phyloP scores from a whole-genome alignment of 2,797 vertebrate species.

The Spea hammondii region DNA sequence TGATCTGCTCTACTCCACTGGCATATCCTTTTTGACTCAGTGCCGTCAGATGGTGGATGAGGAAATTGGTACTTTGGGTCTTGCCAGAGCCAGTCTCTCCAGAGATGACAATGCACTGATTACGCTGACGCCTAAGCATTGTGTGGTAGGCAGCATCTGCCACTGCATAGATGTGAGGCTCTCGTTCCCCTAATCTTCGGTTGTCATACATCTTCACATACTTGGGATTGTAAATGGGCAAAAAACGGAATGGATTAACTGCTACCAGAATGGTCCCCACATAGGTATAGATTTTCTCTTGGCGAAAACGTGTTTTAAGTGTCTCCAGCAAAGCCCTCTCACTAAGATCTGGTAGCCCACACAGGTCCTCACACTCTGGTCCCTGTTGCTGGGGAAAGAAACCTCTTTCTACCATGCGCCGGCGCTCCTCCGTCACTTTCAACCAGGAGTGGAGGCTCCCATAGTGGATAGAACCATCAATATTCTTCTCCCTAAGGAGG shows the following conservation, averaged over 20 bases:
- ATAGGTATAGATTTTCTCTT: conserved; percentile 97
- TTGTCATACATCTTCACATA: conserved; percentile 99
- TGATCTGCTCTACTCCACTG: conserved; percentile 98
- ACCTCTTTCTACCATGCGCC: conserved; percentile 89
- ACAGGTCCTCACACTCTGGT: conserved; percentile 88
- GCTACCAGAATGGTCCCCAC: conserved; percentile 96
- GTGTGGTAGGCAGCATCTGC: conserved; percentile 95
- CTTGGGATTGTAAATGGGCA: conserved; percentile 98
- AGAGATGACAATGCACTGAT: conserved; percentile 97
- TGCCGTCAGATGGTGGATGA: conserved; percentile 97
- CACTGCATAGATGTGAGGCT: conserved; percentile 95
- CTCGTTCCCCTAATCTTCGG: conserved; percentile 89
- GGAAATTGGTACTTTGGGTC: conserved; percentile 98
- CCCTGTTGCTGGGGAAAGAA: conserved; percentile 87
- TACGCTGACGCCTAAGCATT: conserved; percentile 88
- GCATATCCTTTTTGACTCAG: conserved; percentile 98
- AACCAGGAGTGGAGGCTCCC: conserved; percentile 96
- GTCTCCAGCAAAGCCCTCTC: conserved; percentile 95
- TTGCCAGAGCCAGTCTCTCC: conserved; percentile 98
- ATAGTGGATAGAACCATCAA: conserved; percentile 95
- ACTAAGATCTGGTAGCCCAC: conserved; percentile 85
- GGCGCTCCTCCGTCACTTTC: conserved; percentile 86
- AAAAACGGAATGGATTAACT: conserved; percentile 96
- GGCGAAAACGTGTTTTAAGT: conserved; percentile 88
- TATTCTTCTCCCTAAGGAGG: conserved; percentile 91